These are phyloP conservation scores for Candidula unifasciata DNA, from an alignment of 2,888 invertebrate species.

Conservation along the genomic window DNA sequence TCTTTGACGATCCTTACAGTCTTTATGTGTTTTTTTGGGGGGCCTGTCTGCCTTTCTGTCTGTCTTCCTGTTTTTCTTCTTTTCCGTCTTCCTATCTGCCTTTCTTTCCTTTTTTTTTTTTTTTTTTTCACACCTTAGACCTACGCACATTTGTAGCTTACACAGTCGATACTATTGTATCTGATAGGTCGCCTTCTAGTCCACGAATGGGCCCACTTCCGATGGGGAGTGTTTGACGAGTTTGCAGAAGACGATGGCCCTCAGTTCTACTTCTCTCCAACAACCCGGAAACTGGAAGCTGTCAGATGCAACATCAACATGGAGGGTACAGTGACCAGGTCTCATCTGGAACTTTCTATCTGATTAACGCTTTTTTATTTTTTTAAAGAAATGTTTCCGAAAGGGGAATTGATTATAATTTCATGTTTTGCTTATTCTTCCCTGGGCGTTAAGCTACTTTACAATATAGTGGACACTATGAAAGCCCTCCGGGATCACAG, in stretches of 20 bases:
- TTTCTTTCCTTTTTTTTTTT: background rate
- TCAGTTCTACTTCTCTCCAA: conserved; percentile 66
- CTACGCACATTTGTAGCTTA: background rate
- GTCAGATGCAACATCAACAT: conserved; percentile 61
- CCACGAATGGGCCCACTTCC: conserved; percentile 70
- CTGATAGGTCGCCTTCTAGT: conserved; percentile 63
- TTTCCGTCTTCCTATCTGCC: background rate
- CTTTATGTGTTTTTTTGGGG: too few species aligned
- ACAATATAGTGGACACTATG: too few species aligned
- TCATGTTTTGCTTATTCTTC: too few species aligned
- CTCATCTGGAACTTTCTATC: background rate
- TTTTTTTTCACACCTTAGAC: background rate
- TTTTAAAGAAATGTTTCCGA: too few species aligned
- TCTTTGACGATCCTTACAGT: background rate
- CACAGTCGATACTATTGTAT: background rate
- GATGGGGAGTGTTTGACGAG: conserved; percentile 71
- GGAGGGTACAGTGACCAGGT: conserved; percentile 54
- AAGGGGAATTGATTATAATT: too few species aligned
- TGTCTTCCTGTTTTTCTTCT: too few species aligned
- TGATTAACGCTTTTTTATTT: too few species aligned
- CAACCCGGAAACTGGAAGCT: conserved; percentile 59
- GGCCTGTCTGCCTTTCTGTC: too few species aligned
- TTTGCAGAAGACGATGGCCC: conserved; percentile 64
- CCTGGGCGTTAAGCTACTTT: too few species aligned
- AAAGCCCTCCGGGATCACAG: too few species aligned